phyloP scores from a whole-genome alignment of 23 tunicate species.

The Clavelina lepadiformis region DNA sequence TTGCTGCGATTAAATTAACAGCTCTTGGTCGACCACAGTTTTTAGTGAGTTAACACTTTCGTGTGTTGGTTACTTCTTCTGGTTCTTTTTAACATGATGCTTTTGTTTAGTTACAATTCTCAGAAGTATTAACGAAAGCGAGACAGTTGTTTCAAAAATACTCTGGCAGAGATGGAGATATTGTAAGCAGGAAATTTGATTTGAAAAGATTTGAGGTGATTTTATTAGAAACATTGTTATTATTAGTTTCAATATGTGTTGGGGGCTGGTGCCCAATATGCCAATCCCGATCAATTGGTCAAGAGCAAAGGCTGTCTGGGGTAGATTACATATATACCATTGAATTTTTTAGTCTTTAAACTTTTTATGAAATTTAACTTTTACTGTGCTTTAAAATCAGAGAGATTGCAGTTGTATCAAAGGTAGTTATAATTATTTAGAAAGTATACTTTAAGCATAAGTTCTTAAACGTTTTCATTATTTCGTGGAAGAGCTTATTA shows the following conservation, averaged over 20 bases:
- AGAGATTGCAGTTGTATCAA: too few species aligned
- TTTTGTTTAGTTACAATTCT: conserved; percentile 68
- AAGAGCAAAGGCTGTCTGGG: too few species aligned
- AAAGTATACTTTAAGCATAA: too few species aligned
- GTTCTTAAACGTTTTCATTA: too few species aligned
- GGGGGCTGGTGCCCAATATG: too few species aligned
- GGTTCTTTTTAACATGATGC: background rate
- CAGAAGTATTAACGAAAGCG: conserved; percentile 71
- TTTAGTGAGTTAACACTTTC: conserved; percentile 58
- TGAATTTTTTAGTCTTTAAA: background rate
- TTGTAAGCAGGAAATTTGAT: conserved; percentile 58
- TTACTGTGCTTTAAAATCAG: too few species aligned
- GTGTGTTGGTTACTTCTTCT: background rate
- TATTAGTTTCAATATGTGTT: too few species aligned
- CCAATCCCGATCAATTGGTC: too few species aligned
- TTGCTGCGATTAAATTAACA: conserved; percentile 95
- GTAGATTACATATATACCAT: too few species aligned
- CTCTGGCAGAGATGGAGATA: conserved; percentile 33
- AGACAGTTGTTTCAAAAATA: conserved; percentile 43
- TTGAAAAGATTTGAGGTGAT: conserved; percentile 62
- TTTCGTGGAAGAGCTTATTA: too few species aligned
- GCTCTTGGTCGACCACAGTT: conserved; percentile 96
- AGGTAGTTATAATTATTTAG: too few species aligned
- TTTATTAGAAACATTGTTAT: too few species aligned
- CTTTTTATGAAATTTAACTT: background rate